Base-by-base conservation (phyloP, 2,888 invertebrate genomes). In the Crepidodera aurea region DNA sequence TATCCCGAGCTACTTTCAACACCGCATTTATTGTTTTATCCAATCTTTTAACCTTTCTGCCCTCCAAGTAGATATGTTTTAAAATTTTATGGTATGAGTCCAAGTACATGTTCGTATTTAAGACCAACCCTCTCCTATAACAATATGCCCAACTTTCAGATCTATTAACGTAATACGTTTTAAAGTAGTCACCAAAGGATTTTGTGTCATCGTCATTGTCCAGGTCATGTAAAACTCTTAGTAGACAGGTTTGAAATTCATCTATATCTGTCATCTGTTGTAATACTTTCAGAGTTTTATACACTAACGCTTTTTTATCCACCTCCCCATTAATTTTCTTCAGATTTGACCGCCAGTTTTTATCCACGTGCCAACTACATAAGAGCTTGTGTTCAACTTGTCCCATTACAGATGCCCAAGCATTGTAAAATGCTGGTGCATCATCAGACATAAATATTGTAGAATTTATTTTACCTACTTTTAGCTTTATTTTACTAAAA, bases 61-160 rank as follows among this genome's bases (percentile, higher is more conserved):
- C 69, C 7, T 64, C 44, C 12, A 73, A 51, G 57, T 72, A 72
- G 13, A 70, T 58, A 55, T 72, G 65, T 55, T 69, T 69, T 1
- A 69, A 59, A 10, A 51, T 62, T 46, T 54, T 51, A 39, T 66
- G 64, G 51, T 64, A 51, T 5, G 61, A n/a, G 54, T 66, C 66
- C 7, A 65, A 22, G 44, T 32, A 51, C 60, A 62, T 62, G 54
- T 65, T 65, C 1, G 62, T 62, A 32, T 66, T 61, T 10, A 64
- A 19, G 12, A 65, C 63, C 7, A 48, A 29, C 6, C 60, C 1
- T 15, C 51, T 32, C 7, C 69, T 25, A 29, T 42, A 64, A 37
- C 59, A 63, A 51, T 67, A 67, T 19, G 67, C 66, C 69, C 67
- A 69, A 12, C 10, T 42, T 42, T 60, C 7, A 13, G 1, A 1